Conservation (phyloP, 2,797 vertebrate species). For the Chiloscyllium punctatum region DNA sequence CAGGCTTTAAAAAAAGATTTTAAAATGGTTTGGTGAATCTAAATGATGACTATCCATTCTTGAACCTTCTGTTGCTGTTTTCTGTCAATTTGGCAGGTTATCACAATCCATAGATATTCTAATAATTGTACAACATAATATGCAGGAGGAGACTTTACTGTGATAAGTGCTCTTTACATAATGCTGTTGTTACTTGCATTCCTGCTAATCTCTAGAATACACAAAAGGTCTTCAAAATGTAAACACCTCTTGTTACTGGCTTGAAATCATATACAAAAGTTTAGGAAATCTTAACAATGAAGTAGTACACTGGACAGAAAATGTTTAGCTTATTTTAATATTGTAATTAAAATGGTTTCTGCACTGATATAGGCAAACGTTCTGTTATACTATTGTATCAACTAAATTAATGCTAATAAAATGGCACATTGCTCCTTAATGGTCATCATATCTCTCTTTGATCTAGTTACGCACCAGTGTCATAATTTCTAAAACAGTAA, state of each 20-base stretch:
- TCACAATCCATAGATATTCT: neutral
- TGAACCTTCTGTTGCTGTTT: neutral
- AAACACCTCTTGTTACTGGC: neutral
- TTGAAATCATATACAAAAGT: neutral
- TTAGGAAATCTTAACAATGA: neutral
- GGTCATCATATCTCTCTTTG: neutral
- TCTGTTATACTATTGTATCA: neutral
- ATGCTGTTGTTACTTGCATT: neutral
- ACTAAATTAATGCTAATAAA: neutral
- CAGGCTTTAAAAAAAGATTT: too few species aligned
- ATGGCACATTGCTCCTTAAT: neutral
- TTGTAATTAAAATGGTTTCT: neutral
- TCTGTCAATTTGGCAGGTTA: neutral
- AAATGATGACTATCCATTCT: neutral
- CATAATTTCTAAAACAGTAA: neutral
- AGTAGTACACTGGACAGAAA: neutral
- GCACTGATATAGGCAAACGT: neutral
- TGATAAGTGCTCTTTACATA: neutral
- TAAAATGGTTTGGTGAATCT: neutral
- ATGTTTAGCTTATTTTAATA: neutral
- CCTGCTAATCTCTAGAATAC: neutral
- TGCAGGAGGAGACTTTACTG: neutral
- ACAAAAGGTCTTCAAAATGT: neutral
- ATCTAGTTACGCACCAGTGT: neutral
- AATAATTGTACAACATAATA: neutral